Base-by-base conservation (phyloP, 2,113 vertebrate genomes). In the Oncorhynchus mykiss region DNA sequence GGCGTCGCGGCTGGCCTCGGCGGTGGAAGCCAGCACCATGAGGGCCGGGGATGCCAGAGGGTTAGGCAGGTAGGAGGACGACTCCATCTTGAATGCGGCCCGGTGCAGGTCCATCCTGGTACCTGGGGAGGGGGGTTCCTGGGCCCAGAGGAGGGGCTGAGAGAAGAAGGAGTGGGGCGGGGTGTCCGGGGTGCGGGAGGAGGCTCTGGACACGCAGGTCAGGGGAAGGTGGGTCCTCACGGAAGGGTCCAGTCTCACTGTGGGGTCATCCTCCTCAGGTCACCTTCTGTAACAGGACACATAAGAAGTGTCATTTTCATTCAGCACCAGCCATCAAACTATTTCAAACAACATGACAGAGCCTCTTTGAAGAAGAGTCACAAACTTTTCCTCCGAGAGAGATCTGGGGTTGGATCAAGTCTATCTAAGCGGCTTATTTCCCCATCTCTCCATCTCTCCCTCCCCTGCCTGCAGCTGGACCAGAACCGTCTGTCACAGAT, bases 61-160 rank as follows among this genome's bases (percentile, higher is more conserved):
- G 86, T 98, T 99, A 90, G 97, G 98, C 84, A 99, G 94, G 82
- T 99, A 99, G 90, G 98, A 98, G 81, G 98, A 98, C 93, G 95
- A 99, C 95, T 99, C 98, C 98, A 99, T 99, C 93, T 99, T 99
- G 95, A 99, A 99, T 74, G 98, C 96, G 85, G 97, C 97, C 92
- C 97, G 94, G 94, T 99, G 98, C 92, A 99, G 96, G 95, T 99
- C 98, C 98, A 99, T 99, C 66, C 80, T 93, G 91, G 73, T 45
- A 51, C 77, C 68, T 86, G 77, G 70, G 31, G 76, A 64, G 71
- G 75, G 91, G 91, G 84, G 89, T 89, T 70, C 67, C 2, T 75
- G 67, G 22, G 70, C 39, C 29, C 73, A 78, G 65, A 73, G 74
- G 68, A 24, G 65, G 67, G 29, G 70, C 54, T 25, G 73, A 80